Evolutionary conservation across 2,888 invertebrate species (phyloP).

Genomic region (Syritta pipiens): DNA sequence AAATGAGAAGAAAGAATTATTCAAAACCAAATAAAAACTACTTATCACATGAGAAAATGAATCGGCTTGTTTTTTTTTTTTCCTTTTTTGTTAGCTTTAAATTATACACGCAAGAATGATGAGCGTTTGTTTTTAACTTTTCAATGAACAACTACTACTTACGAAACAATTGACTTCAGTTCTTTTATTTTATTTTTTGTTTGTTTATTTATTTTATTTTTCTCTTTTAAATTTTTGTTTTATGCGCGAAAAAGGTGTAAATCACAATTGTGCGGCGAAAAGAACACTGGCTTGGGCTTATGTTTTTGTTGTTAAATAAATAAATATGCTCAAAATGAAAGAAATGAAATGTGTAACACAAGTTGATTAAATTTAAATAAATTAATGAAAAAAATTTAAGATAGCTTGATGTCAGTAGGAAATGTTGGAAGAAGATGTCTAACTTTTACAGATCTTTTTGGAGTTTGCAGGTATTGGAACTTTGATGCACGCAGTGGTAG

Average conservation of each 20-base stretch:
- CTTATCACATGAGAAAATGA: slow-evolving; percentile 37
- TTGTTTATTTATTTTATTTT: background rate
- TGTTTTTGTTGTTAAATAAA: slow-evolving; percentile 2
- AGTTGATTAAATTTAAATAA: background rate
- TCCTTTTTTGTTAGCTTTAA: too few relatives aligned
- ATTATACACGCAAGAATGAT: slow-evolving; percentile 10
- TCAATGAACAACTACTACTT: slow-evolving; percentile 20
- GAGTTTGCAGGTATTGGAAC: too few relatives aligned
- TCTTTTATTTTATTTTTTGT: slow-evolving; percentile 37
- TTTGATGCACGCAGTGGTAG: too few relatives aligned
- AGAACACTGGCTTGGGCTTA: slow-evolving; percentile 30
- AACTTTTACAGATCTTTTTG: too few relatives aligned
- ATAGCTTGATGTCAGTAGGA: background rate
- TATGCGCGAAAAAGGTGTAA: slow-evolving; percentile 25
- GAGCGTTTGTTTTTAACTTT: slow-evolving; percentile 11
- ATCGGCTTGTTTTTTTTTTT: slow-evolving; percentile 20
- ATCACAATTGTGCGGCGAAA: slow-evolving; percentile 47
- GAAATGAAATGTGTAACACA: background rate
- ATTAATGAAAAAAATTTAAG: background rate
- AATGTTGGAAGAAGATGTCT: too few relatives aligned
- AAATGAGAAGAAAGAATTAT: background rate
- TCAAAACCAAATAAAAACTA: slow-evolving; percentile 4
- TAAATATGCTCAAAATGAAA: background rate
- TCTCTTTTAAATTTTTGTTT: background rate
- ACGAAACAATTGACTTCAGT: slow-evolving; percentile 51